phyloP scores from a whole-genome alignment of 1,140 invertebrate genomes.

The Cotesia chilonis region DNA sequence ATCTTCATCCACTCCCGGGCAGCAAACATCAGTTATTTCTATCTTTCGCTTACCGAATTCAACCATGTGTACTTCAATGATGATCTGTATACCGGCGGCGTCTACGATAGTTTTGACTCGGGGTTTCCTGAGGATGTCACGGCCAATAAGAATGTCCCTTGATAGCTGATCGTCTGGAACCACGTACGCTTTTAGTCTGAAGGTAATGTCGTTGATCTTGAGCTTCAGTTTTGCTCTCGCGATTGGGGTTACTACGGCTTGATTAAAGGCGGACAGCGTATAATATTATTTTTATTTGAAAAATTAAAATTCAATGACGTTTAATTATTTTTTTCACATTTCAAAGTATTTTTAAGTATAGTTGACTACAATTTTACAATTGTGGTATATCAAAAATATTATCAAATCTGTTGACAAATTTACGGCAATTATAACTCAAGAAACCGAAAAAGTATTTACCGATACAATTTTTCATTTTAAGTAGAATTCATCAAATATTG shows the following conservation, averaged over 20 bases:
- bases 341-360: no score
- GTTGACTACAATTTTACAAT: no score
- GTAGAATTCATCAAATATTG: no score
- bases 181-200: conserved; percentile 24
- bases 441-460: no score
- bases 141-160: conserved; percentile 27
- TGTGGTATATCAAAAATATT: no score
- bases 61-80: conserved; percentile 22
- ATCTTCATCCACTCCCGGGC: no score
- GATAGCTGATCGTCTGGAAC: conserved; percentile 32
- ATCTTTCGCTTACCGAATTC: conserved; percentile 3
- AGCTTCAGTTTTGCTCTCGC: conserved; percentile 22
- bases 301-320: no score
- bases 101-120: conserved; percentile 22
- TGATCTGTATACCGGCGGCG: background rate
- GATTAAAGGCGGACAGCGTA: conserved; percentile 36
- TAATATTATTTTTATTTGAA: no score
- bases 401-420: no score
- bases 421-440: no score
- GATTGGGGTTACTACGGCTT: conserved; percentile 31
- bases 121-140: conserved; percentile 24
- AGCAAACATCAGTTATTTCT: conserved; percentile 20
- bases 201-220: conserved; percentile 23
- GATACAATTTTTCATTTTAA: no score
- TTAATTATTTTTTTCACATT: no score